Evolutionary conservation across 2,797 vertebrate genomes (phyloP).

Genomic region (Diglossa cyanea): DNA sequence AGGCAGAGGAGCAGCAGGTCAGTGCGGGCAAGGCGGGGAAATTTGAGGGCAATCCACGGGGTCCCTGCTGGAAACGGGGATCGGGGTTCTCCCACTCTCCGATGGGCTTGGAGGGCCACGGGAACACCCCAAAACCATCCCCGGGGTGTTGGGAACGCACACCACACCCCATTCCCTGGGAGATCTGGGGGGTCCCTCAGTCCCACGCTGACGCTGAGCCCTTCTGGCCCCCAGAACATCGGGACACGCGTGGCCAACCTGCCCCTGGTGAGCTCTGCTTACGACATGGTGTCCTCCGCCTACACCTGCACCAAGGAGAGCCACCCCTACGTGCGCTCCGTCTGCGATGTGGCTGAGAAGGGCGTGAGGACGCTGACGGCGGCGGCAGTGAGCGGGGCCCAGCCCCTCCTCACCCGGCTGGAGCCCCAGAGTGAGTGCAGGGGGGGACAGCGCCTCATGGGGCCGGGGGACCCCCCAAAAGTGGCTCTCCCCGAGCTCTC

Average conservation of each 20-base stretch:
- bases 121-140: not conserved
- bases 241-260: not conserved
- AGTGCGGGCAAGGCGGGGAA: not conserved
- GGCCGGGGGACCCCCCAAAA: not conserved
- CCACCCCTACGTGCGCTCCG: constrained; percentile 73
- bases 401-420: not conserved
- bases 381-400: not conserved
- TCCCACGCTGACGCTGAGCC: not conserved
- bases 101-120: no score
- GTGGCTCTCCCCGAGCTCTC: not conserved
- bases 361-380: not conserved
- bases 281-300: not conserved
- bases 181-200: rapidly evolving
- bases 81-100: not conserved
- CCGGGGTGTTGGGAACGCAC: rapidly evolving
- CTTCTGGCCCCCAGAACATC: not conserved
- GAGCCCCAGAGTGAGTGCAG: not conserved
- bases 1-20: constrained; percentile 26
- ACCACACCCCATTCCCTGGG: rapidly evolving
- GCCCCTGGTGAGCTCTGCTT: constrained; percentile 7
- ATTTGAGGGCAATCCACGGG: rapidly evolving
- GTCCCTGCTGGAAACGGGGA: not conserved
- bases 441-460: no score
- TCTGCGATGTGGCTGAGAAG: not conserved
- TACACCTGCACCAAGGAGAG: constrained; percentile 83